Conservation (phyloP, 1,140 invertebrate species). For the Cephus cinctus region DNA sequence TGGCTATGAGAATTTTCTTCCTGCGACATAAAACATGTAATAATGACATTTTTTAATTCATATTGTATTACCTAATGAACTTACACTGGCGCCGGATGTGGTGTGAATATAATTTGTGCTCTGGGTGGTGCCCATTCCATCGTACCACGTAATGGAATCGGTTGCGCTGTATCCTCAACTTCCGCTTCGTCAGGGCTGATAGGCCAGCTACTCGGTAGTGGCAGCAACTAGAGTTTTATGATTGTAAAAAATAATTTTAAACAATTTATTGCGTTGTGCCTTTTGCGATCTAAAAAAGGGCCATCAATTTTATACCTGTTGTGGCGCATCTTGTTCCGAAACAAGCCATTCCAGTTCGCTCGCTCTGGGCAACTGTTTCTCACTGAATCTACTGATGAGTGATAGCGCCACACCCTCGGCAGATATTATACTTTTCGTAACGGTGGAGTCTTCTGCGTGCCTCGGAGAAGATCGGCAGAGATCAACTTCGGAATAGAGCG, state of each 20-base stretch:
- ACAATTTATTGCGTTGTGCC: constrained; percentile 3
- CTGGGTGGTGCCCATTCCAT: constrained; percentile 82
- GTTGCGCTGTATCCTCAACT: constrained; percentile 42
- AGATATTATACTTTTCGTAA: constrained; percentile 57
- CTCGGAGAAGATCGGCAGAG: constrained; percentile 36
- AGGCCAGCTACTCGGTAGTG: constrained; percentile 71
- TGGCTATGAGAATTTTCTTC: constrained; percentile 64
- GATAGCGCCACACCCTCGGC: constrained; percentile 80
- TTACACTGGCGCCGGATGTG: constrained; percentile 71
- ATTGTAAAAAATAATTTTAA: constrained; percentile 13
- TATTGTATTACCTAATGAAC: constrained; percentile 27
- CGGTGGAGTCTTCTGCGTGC: constrained; percentile 34
- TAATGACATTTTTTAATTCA: constrained; percentile 4
- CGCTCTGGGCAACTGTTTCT: constrained; percentile 74
- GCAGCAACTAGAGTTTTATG: constrained; percentile 63
- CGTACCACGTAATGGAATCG: constrained; percentile 70
- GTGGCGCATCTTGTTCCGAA: constrained; percentile 76
- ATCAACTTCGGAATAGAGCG: constrained; percentile 63
- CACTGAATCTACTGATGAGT: constrained; percentile 74
- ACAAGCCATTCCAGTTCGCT: constrained; percentile 83
- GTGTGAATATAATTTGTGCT: constrained; percentile 81
- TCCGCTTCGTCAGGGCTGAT: constrained; percentile 64
- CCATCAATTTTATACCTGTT: constrained; percentile 56
- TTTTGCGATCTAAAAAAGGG: background rate
- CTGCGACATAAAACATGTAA: constrained; percentile 55